Evolutionary conservation across 2,888 invertebrate species (phyloP).

Genomic region (Aquatica leii): DNA sequence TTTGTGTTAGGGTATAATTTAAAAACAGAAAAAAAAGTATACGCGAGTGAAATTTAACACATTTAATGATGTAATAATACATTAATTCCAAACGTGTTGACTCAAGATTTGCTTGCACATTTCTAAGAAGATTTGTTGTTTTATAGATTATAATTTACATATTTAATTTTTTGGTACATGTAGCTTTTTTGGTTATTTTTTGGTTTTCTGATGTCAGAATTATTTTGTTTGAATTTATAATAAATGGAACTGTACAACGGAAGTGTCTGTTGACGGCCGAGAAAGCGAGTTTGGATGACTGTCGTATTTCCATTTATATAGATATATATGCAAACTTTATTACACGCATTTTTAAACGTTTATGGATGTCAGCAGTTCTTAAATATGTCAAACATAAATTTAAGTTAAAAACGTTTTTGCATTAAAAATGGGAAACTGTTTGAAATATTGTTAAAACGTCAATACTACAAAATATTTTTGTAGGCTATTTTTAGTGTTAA

Average conservation of each 20-base stretch:
- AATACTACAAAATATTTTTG: too few relatives aligned
- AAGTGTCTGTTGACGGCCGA: constrained; percentile 22
- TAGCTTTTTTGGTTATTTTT: constrained; percentile 20
- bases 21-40: too few relatives aligned
- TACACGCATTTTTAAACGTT: constrained; percentile 1
- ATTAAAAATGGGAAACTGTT: too few relatives aligned
- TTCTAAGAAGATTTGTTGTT: constrained; percentile 17
- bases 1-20: too few relatives aligned
- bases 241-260: constrained; percentile 22
- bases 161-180: constrained; percentile 17
- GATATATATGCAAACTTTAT: constrained; percentile 19
- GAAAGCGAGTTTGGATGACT: constrained; percentile 21
- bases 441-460: too few relatives aligned
- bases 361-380: too few relatives aligned
- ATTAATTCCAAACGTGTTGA: too few relatives aligned
- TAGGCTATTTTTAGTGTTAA: too few relatives aligned
- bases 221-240: constrained; percentile 22
- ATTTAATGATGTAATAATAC: too few relatives aligned
- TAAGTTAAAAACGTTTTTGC: too few relatives aligned
- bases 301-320: constrained; percentile 27
- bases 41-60: too few relatives aligned
- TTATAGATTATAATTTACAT: constrained; percentile 24
- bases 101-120: constrained; percentile 15
- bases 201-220: constrained; percentile 19
- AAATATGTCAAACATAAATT: too few relatives aligned